Percentiles rank a stretch among this genome's conserved stretches.
Conservation (phyloP, 2,797 vertebrate species). For the Lemur catta region DNA sequence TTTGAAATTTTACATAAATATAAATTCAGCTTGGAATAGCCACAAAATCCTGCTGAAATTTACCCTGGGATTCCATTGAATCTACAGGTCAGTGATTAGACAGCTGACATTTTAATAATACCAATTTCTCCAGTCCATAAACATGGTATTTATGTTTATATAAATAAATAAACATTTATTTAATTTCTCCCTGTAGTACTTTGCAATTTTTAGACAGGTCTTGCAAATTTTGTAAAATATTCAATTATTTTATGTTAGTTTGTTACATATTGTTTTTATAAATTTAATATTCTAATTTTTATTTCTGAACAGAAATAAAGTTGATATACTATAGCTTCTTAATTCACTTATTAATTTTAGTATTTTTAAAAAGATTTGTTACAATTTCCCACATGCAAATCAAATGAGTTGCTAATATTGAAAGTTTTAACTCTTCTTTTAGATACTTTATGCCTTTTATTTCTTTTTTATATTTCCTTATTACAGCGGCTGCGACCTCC, state of each 20-base stretch:
- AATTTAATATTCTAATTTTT: neutral
- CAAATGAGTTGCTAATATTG: neutral
- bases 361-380: neutral
- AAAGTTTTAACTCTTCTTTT: neutral
- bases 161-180: neutral
- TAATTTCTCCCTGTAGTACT: neutral
- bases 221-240: neutral
- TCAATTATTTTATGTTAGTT: neutral
- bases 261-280: neutral
- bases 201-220: neutral
- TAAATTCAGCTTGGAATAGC: neutral
- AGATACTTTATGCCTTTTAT: neutral
- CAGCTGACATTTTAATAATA: neutral
- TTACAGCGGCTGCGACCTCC: neutral
- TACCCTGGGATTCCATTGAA: neutral
- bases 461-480: neutral
- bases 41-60: neutral
- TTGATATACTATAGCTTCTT: neutral
- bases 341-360: neutral
- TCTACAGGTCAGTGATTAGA: neutral
- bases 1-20: neutral
- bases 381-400: neutral
- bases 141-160: neutral
- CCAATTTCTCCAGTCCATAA: neutral
- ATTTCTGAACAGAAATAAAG: neutral